These are phyloP conservation scores for Brachystomella parvula DNA, from an alignment of 1,140 invertebrate species.

Conservation along the genomic window DNA sequence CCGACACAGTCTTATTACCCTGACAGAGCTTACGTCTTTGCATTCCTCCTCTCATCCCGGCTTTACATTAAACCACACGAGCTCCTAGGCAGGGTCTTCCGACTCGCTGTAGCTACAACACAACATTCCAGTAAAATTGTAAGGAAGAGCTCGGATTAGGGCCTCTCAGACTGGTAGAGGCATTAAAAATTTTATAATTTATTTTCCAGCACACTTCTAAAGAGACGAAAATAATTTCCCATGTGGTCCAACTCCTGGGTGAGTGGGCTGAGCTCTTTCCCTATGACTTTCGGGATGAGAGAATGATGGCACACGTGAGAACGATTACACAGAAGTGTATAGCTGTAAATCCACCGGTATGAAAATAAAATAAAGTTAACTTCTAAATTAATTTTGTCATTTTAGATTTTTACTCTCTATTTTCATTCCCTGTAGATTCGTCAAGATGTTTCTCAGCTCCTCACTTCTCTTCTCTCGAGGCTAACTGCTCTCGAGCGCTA, in stretches of 20 bases:
- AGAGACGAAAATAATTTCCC: slow-evolving; percentile 48
- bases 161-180: neutral
- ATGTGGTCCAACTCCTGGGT: slow-evolving; percentile 70
- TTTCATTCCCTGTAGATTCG: too few relatives aligned
- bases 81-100: slow-evolving; percentile 67
- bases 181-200: neutral
- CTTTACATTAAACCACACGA: slow-evolving; percentile 89
- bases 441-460: slow-evolving; percentile 45
- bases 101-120: slow-evolving; percentile 31
- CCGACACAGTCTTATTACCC: slow-evolving; percentile 83
- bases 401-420: too few relatives aligned
- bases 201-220: slow-evolving; percentile 16
- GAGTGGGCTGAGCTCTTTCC: slow-evolving; percentile 94
- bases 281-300: slow-evolving; percentile 91
- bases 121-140: slow-evolving; percentile 35
- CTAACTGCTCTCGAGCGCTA: slow-evolving; percentile 45
- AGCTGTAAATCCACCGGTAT: slow-evolving; percentile 49
- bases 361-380: slow-evolving; percentile 1
- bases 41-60: slow-evolving; percentile 86
- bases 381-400: too few relatives aligned
- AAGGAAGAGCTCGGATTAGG: neutral
- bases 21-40: slow-evolving; percentile 81
- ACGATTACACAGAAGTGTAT: slow-evolving; percentile 81
- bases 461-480: slow-evolving; percentile 46
- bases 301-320: slow-evolving; percentile 84